Evolutionary conservation across 2,797 vertebrate species (phyloP).

Genomic region (Danio tinwini): DNA sequence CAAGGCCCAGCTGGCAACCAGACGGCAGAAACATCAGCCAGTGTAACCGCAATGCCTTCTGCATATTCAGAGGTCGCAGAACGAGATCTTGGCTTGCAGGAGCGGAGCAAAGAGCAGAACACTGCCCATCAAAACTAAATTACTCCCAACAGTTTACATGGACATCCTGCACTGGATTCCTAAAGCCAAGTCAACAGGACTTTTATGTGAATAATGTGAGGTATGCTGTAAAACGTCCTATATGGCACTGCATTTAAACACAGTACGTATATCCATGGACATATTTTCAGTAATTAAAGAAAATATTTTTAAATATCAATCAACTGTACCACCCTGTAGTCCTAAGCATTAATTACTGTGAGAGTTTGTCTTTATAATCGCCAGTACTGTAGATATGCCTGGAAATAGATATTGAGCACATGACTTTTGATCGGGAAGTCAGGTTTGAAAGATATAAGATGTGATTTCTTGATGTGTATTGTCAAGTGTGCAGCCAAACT

Average conservation of each 20-base stretch:
- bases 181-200: constrained; percentile 1
- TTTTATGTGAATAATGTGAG: constrained; percentile 32
- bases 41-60: constrained; percentile 64
- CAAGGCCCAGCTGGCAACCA: constrained; percentile 63
- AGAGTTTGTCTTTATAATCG: not conserved
- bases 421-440: not conserved
- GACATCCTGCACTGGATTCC: constrained; percentile 13
- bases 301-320: constrained; percentile 47
- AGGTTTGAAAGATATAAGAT: not conserved
- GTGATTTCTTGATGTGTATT: not conserved
- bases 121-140: constrained; percentile 58
- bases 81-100: constrained; percentile 70
- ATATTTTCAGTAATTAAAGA: constrained; percentile 43
- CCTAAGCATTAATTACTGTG: constrained; percentile 24
- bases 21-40: constrained; percentile 58
- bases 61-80: constrained; percentile 74
- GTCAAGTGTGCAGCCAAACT: constrained; percentile 1
- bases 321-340: constrained; percentile 9
- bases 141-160: constrained; percentile 4
- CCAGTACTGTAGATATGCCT: constrained; percentile 24
- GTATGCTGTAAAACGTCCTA: constrained; percentile 38
- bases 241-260: constrained; percentile 30
- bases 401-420: not conserved
- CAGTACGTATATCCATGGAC: constrained; percentile 31
- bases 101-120: constrained; percentile 47